Percentiles rank a stretch among this genome's conserved stretches.
Evolutionary conservation across 2,888 invertebrate species (phyloP).

Genomic region (Leptopilina syphax): DNA sequence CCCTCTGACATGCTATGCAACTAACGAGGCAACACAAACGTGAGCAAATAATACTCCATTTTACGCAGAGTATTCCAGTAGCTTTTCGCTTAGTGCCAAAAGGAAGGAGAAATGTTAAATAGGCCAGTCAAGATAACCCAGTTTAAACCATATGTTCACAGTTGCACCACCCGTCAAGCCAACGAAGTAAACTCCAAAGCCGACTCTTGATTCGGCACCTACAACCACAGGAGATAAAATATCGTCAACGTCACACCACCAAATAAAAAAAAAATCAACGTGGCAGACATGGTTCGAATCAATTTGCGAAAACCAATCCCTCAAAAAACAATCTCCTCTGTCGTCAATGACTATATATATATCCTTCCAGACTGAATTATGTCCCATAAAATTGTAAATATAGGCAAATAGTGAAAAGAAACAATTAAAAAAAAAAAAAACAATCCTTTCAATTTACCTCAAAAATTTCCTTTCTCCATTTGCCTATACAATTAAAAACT

Average conservation of each 20-base stretch:
- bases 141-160: constrained; percentile 63
- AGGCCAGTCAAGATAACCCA: constrained; percentile 44
- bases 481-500: constrained; percentile 4
- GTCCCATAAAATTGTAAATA: constrained; percentile 45
- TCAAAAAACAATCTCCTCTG: constrained; percentile 5
- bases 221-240: constrained; percentile 48
- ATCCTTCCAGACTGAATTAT: constrained; percentile 41
- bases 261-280: constrained; percentile 33
- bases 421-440: neutral
- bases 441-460: constrained; percentile 1
- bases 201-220: constrained; percentile 57
- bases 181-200: constrained; percentile 62
- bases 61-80: neutral
- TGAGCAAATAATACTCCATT: constrained; percentile 20
- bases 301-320: constrained; percentile 38
- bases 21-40: constrained; percentile 34
- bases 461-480: constrained; percentile 16
- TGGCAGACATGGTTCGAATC: constrained; percentile 32
- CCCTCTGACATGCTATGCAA: constrained; percentile 27
- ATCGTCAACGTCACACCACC: constrained; percentile 54
- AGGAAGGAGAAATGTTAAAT: constrained; percentile 47
- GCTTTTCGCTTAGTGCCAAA: constrained; percentile 47
- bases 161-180: constrained; percentile 67
- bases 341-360: constrained; percentile 16
- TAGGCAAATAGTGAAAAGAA: constrained; percentile 42